Evolutionary conservation across 2,888 invertebrate genomes (phyloP).

Genomic region (Yponomeuta plumbellus): DNA sequence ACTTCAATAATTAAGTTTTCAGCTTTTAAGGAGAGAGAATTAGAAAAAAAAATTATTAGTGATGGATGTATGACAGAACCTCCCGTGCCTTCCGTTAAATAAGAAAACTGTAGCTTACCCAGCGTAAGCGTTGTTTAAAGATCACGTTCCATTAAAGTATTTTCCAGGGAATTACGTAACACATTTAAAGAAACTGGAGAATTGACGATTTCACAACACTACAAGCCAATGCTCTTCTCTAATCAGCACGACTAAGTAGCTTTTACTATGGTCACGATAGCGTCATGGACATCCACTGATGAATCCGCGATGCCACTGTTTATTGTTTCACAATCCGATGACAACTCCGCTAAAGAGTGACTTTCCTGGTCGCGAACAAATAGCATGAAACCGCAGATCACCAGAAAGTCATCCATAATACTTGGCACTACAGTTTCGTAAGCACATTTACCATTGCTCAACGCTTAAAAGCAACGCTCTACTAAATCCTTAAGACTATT

Average conservation of each 20-base stretch:
- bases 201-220: background rate
- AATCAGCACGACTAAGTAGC: background rate
- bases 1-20: too few species aligned
- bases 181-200: background rate
- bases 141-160: background rate
- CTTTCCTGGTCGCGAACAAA: too few species aligned
- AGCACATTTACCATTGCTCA: background rate
- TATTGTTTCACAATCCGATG: conserved; percentile 7
- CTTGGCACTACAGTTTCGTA: background rate
- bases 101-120: too few species aligned
- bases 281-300: background rate
- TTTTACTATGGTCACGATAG: conserved; percentile 5
- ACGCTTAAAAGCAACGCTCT: background rate
- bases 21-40: too few species aligned
- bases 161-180: background rate
- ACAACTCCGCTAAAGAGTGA: background rate
- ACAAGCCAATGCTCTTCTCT: background rate
- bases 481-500: background rate
- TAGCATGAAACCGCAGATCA: background rate
- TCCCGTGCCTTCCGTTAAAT: too few species aligned
- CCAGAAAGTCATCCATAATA: background rate
- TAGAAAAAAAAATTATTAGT: too few species aligned
- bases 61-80: too few species aligned
- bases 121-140: background rate
- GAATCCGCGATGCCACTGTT: background rate